A percentile compares a stretch with the other conserved stretches of the same genome.
phyloP scores from a whole-genome alignment of 2,797 vertebrate species.

The Trachurus trachurus region DNA sequence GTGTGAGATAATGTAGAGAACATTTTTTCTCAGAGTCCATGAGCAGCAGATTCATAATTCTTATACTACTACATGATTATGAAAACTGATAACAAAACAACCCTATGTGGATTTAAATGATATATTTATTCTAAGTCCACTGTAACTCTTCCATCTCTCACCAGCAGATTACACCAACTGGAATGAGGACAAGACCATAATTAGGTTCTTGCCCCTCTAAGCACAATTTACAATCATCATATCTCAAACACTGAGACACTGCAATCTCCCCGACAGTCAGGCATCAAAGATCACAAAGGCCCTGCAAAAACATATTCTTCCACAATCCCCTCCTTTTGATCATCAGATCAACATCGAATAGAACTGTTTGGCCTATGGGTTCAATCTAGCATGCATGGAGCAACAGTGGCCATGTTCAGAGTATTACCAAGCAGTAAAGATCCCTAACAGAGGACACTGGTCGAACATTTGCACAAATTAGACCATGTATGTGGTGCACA shows the following conservation, averaged over 20 bases:
- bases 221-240: not conserved
- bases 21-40: not conserved
- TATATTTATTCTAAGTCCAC: not conserved
- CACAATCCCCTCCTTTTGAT: not conserved
- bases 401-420: not conserved
- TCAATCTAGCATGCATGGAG: not conserved
- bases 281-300: not conserved
- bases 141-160: not conserved
- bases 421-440: not conserved
- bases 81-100: not conserved
- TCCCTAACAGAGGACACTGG: not conserved
- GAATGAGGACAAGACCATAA: not conserved
- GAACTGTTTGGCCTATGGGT: not conserved
- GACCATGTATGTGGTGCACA: not conserved
- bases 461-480: not conserved
- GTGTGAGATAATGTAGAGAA: slow-evolving; percentile 29
- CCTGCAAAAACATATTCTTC: not conserved
- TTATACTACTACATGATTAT: not conserved
- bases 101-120: not conserved
- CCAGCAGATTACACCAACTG: not conserved
- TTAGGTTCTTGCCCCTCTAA: not conserved
- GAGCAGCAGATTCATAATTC: not conserved
- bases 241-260: not conserved
- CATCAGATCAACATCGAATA: not conserved
- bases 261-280: not conserved